Conservation (phyloP, 2,888 invertebrate genomes). For the Caenorhabditis sp. region DNA sequence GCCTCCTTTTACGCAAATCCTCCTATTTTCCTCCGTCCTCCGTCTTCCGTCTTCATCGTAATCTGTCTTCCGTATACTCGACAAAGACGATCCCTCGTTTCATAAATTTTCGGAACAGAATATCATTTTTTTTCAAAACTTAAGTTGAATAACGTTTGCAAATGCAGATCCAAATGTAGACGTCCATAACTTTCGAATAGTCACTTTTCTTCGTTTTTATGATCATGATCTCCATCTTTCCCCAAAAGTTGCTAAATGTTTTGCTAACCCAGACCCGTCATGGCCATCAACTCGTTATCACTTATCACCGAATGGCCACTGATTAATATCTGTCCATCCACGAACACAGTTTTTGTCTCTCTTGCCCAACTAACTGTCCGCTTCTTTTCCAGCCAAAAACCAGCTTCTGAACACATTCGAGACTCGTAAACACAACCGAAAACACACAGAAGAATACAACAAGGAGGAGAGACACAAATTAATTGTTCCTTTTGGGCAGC, state of each 20-base stretch:
- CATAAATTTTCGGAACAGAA: neutral
- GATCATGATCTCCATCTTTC: too few species aligned
- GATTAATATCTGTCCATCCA: constrained; percentile 11
- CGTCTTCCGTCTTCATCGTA: constrained; percentile 18
- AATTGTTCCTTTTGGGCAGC: constrained; percentile 16
- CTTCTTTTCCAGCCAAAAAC: constrained; percentile 32
- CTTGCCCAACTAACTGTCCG: neutral
- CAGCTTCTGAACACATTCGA: constrained; percentile 40
- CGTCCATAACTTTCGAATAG: too few species aligned
- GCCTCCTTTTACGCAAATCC: constrained; percentile 38
- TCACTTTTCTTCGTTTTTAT: too few species aligned
- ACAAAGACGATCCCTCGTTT: constrained; percentile 12
- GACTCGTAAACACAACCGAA: constrained; percentile 36
- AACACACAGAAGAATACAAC: constrained; percentile 23
- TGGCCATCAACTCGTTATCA: constrained; percentile 22
- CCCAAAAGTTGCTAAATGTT: constrained; percentile 1
- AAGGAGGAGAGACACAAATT: constrained; percentile 3
- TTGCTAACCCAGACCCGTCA: neutral
- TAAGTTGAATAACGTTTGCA: neutral
- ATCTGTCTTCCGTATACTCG: constrained; percentile 23
- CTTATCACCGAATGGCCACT: neutral
- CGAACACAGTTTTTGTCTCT: neutral
- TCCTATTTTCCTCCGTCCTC: constrained; percentile 5
- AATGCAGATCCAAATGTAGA: neutral
- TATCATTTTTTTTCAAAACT: neutral